These are phyloP conservation scores for Clavelina lepadiformis DNA, from an alignment of 23 tunicate species.

Conservation along the genomic window DNA sequence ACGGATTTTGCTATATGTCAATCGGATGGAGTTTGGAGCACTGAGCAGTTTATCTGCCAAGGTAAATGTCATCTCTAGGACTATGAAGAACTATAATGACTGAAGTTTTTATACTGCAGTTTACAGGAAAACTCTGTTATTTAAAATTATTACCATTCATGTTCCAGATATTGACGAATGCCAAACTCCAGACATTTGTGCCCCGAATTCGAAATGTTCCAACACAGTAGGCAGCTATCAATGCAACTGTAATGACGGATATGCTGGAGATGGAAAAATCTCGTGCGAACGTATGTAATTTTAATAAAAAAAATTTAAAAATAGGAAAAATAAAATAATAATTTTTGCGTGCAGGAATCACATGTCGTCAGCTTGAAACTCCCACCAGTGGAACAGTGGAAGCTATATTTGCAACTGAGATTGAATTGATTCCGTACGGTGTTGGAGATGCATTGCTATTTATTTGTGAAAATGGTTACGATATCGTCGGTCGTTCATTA, in stretches of 20 bases:
- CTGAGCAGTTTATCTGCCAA: constrained; percentile 16
- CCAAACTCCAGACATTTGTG: constrained; percentile 12
- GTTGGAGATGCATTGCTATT: constrained; percentile 18
- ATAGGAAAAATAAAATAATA: no score
- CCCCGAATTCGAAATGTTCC: constrained; percentile 22
- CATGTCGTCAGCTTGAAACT: constrained; percentile 4
- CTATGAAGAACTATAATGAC: no score
- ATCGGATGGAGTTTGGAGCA: constrained; percentile 42
- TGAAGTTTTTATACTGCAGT: no score
- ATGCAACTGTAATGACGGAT: constrained; percentile 34
- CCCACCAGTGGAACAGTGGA: not conserved
- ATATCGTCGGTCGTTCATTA: constrained; percentile 1
- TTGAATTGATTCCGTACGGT: not conserved
- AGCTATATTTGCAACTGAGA: not conserved
- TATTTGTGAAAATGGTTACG: constrained; percentile 28
- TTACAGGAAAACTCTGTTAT: no score
- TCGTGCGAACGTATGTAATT: constrained; percentile 18
- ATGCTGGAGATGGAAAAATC: constrained; percentile 29
- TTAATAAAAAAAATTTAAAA: no score
- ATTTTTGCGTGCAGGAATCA: constrained; percentile 6
- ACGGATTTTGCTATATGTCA: constrained; percentile 28
- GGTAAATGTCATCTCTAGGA: constrained; percentile 15
- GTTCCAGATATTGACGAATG: constrained; percentile 41
- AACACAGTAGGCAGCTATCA: constrained; percentile 28
- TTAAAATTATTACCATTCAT: not conserved